Evolutionary conservation across 2,113 vertebrate species (phyloP), one percentile per base, ranked within the genome.

Genomic region (Larimichthys polyactis): DNA sequence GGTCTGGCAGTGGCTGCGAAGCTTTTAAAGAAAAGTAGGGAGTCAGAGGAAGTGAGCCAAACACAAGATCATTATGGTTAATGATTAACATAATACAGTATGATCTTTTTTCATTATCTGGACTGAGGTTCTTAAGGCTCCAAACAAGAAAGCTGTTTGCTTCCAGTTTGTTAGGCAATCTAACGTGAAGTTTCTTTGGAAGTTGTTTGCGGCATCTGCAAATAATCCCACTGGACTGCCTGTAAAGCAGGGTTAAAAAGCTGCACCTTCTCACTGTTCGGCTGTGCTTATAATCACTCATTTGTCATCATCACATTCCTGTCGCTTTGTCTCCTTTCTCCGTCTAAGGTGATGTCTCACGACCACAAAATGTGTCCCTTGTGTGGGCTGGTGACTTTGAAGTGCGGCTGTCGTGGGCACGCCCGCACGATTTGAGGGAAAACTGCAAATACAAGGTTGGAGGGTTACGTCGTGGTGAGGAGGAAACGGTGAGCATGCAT

Each of bases 281-380:
- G 6, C 48, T 17, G 7, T 19, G 16, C 48, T 49, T 12, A 48
- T 19, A 49, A 27, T 27, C 27, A 27, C 27, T 49, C 48, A 1
- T 48, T 1, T n/a, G 16, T 49, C 8, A 32, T 49, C 8, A 32
- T 29, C 2, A 9, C 1, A 16, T 66, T 10, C 59, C n/a, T 68
- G 15, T 64, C 3, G 7, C 36, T 22, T 58, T 58, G 17, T 79
- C 5, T 70, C 22, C 24, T 71, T 19, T 63, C 11, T 52, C 1
- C 20, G 27, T 24, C 2, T n/a, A 5, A 92, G 90, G 20, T 0
- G 0, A 60, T 8, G 2, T 82, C n/a, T 29, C 16, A 4, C 58
- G 55, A 4, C 89, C 79, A 1, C 57, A 44, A 27, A 82, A 91
- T 24, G 4, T 90, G 54, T 44, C 64, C 11, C 3, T 86, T 0